Base-by-base conservation (phyloP, 2,888 invertebrate species). In the Pinctada fucata region DNA sequence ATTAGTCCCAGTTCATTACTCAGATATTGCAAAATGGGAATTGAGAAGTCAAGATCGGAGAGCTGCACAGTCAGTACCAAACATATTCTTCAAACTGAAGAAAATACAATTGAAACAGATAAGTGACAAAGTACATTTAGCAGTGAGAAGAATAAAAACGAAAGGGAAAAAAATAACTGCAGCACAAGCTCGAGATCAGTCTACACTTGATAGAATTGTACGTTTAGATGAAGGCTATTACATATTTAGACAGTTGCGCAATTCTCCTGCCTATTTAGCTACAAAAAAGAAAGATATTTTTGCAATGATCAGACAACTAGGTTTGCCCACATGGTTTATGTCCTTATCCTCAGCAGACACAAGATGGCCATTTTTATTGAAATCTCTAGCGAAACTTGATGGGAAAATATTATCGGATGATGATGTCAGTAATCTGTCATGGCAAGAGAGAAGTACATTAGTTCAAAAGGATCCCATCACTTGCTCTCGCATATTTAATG, bases 211-310 rank as follows among this genome's bases (percentile, higher is more conserved):
- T 50, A 65, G 79, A 10, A 89, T 84, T 67, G 81, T 82, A 0
- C 76, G 63, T 47, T 84, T 89, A 85, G 88, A 87, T 72, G 85
- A 88, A 72, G 87, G 89, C 72, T 91, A 91, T 76, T 89, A 90
- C 82, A 91, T 88, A 48, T 84, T 83, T 50, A 67, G 73, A 63
- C 74, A 73, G n/a, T 58, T 83, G 1, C 66, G 83, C 64, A 81
- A 82, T 67, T 82, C 80, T 50, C 83, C 83, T 31, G 31, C 31
- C 31, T 31, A 31, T 31, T 31, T 31, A 31, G 31, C 31, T 31
- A 31, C 31, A 31, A 31, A 31, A 31, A 31, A 31, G 31, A 31
- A 31, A 31, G 31, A 31, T 31, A 31, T 31, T 31, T 31, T 31
- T 31, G 31, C 31, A 31, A 31, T 31, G 31, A 31, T 31, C 1